Evolutionary conservation across 2,113 vertebrate genomes (phyloP).

Genomic region (Hucho hucho): DNA sequence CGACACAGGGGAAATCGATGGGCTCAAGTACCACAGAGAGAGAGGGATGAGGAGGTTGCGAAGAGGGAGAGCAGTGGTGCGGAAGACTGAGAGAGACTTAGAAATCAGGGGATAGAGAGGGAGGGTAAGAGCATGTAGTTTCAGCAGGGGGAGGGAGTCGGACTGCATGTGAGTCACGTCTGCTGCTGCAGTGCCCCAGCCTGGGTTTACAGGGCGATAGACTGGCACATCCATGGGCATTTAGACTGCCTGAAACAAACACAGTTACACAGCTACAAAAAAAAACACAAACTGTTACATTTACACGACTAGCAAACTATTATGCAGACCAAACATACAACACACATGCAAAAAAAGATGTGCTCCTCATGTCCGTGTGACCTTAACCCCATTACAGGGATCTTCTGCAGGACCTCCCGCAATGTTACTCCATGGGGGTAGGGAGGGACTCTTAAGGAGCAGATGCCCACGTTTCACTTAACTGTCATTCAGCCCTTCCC

Average conservation of each 20-base stretch:
- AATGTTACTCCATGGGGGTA: no score
- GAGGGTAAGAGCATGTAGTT: background rate
- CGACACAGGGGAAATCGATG: conserved; percentile 59
- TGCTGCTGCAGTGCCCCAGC: conserved; percentile 33
- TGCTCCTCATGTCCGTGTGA: no score
- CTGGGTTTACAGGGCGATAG: background rate
- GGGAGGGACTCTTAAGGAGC: conserved; percentile 50
- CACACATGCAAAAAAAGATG: no score
- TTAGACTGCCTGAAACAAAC: no score
- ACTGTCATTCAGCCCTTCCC: conserved; percentile 50
- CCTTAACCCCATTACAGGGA: no score
- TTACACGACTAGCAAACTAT: conserved; percentile 22
- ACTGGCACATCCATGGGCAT: no score
- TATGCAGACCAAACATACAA: background rate
- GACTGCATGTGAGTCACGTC: conserved; percentile 33
- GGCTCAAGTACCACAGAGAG: background rate
- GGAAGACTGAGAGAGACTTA: no score
- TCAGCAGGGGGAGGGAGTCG: conserved; percentile 39
- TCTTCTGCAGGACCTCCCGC: no score
- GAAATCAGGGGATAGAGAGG: background rate
- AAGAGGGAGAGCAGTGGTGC: no score
- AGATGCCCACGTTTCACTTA: conserved; percentile 58
- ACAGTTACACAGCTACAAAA: no score
- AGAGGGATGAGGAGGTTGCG: background rate
- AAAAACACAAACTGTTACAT: conserved; percentile 8